Base-by-base conservation (phyloP, 2,797 vertebrate genomes). In the Margarornis squamiger region DNA sequence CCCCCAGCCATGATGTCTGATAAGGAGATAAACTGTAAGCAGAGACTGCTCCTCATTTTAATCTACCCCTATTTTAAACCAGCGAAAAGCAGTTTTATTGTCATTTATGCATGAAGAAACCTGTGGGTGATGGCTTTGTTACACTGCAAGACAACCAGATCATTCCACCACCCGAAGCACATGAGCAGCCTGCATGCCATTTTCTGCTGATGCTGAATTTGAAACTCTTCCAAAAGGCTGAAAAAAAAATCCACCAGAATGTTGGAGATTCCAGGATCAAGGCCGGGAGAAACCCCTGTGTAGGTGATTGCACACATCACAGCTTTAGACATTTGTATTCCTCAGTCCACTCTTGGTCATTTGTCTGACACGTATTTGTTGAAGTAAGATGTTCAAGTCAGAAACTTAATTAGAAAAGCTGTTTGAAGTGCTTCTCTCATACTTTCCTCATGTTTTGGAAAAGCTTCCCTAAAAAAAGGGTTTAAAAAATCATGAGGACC, bases 241-340 rank as follows among this genome's bases (percentile, higher is more conserved):
- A 2, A 62, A 58, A 57, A 39, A 32, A 3, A 32, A 32, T 32
- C 17, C 13, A 70, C 14, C 14, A 21, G 23, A n/a, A 36, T 27
- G 6, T 7, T 21, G 12, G 10, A 9, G 19, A 29, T 67, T 62
- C 7, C 57, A 43, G 57, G 29, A 62, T 43, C 17, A 52, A 52
- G 18, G 34, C 16, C 29, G 19, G 6, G 10, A 19, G 10, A 74
- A 88, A 61, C 27, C 76, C 19, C 36, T 63, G 13, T 32, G 21
- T 29, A 29, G 27, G 32, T 1, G 3, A 57, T 24, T 29, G 68
- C 74, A 61, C 6, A 23, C 7, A 9, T 0, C 0, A 13, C 13
- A 43, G 3, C 16, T 70, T 82, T 7, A 75, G 57, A 45, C 22
- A 65, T 21, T 30, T n/a, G 3, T 5, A 77, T 48, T 65, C 39